Percentiles rank a stretch among this genome's conserved stretches.
Conservation (phyloP, 2,888 invertebrate genomes). For the Schrankia costaestrigalis region DNA sequence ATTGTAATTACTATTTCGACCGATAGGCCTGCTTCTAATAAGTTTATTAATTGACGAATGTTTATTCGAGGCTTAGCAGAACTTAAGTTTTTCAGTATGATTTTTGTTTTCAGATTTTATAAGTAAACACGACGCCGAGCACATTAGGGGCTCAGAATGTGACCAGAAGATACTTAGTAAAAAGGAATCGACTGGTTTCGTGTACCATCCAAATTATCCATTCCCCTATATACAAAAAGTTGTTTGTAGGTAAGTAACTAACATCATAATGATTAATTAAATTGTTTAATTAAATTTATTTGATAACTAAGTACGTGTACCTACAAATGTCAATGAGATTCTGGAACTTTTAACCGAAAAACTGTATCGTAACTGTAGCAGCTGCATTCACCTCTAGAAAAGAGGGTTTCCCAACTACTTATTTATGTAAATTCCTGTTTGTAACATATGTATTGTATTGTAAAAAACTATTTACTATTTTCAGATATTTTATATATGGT, state of each 20-base stretch:
- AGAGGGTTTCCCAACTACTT: too few relatives aligned
- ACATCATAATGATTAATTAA: not conserved
- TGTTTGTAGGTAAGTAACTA: slow-evolving; percentile 91
- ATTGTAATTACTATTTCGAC: too few relatives aligned
- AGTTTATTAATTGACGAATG: too few relatives aligned
- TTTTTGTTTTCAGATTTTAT: slow-evolving; percentile 86
- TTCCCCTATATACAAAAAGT: slow-evolving; percentile 97
- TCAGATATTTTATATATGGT: slow-evolving; percentile 96
- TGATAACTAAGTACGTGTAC: too few relatives aligned
- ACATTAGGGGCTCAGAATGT: slow-evolving; percentile 98
- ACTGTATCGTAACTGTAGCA: too few relatives aligned
- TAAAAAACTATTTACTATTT: slow-evolving; percentile 29
- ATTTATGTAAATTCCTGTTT: too few relatives aligned
- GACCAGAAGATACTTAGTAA: slow-evolving; percentile 98
- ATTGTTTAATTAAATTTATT: not conserved
- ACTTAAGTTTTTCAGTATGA: not conserved
- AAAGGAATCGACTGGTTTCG: slow-evolving; percentile 94
- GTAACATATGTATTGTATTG: not conserved
- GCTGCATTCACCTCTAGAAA: too few relatives aligned
- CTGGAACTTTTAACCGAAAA: too few relatives aligned
- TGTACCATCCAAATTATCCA: slow-evolving; percentile 98
- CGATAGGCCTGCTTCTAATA: too few relatives aligned
- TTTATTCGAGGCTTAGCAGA: too few relatives aligned
- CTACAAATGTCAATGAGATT: too few relatives aligned
- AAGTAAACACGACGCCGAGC: slow-evolving; percentile 95